Evolutionary conservation across 1,140 invertebrate genomes (phyloP), one percentile per base, ranked within the genome.

Genomic region (Drosophila littoralis): DNA sequence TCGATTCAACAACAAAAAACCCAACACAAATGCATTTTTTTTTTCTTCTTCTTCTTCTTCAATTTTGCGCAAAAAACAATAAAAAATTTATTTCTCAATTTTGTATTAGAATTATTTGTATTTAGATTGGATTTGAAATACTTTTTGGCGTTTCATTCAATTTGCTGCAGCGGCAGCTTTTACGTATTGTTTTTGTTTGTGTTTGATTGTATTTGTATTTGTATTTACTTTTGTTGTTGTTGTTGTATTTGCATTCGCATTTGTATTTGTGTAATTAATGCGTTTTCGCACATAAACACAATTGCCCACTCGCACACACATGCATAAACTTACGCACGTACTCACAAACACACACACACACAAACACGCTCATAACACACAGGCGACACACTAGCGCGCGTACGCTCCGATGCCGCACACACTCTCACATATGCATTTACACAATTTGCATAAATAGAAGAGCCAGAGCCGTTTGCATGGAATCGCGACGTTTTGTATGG

Each of bases 221-320:
- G 65, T 88, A 77, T 86, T 86, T 86, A 74, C 57, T 69, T 74
- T 59, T 64, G 36, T 73, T 63, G 67, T 76, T 81, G 65, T 17
- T n/a, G 22, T 22, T 22, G 22, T 75, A 75, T 79, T 81, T 85
- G 60, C 22, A 66, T 48, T 48, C 52, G 58, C 65, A 66, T 74
- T 79, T 85, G 81, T 77, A 69, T 84, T 74, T 75, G 68, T 85
- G 81, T 64, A 82, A 82, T 86, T 88, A 88, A 88, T 88, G 83
- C 83, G 78, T 80, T 86, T 88, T 79, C 72, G 9, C 72, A 82
- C 83, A 86, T 84, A 82, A 70, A 77, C 54, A 70, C 75, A 50
- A 67, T 79, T 61, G 75, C 68, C 64, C 76, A 68, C 81, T 75
- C 69, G 45, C 58, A 82, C 46, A 59, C 51, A 50, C 58, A 57